A percentile compares a stretch with the other conserved stretches of the same genome.
Evolutionary conservation across 2,888 invertebrate species (phyloP).

Genomic region (Pachymerium ferrugineum): DNA sequence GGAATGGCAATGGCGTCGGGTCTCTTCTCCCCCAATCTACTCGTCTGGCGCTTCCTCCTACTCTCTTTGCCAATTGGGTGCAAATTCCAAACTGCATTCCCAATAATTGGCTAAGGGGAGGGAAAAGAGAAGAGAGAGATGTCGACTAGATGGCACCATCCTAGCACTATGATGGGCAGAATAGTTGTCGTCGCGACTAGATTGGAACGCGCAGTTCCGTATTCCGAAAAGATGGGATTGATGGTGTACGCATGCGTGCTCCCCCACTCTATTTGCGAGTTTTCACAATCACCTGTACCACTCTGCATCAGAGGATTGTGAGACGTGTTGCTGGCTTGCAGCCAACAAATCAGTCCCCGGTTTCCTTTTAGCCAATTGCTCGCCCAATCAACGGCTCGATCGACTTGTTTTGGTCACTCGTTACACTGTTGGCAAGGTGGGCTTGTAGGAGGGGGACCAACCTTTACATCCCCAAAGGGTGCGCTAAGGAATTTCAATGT

Average conservation of each 20-base stretch:
- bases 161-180: background rate
- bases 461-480: no score
- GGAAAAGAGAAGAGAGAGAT: background rate
- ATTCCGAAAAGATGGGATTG: background rate
- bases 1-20: constrained; percentile 1
- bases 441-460: no score
- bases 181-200: background rate
- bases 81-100: constrained; percentile 27
- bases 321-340: background rate
- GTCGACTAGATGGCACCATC: background rate
- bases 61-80: constrained; percentile 8
- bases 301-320: no score
- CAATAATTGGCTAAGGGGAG: background rate
- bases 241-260: constrained; percentile 19
- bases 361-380: constrained; percentile 22
- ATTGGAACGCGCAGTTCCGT: background rate
- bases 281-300: constrained; percentile 1
- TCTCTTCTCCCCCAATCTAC: background rate
- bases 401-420: constrained; percentile 11
- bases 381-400: background rate
- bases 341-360: constrained; percentile 27
- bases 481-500: no score
- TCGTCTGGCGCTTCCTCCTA: background rate
- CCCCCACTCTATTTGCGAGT: background rate
- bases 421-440: no score